Base-by-base conservation (phyloP, 2,113 vertebrate genomes). In the Atlantisia rogersi region DNA sequence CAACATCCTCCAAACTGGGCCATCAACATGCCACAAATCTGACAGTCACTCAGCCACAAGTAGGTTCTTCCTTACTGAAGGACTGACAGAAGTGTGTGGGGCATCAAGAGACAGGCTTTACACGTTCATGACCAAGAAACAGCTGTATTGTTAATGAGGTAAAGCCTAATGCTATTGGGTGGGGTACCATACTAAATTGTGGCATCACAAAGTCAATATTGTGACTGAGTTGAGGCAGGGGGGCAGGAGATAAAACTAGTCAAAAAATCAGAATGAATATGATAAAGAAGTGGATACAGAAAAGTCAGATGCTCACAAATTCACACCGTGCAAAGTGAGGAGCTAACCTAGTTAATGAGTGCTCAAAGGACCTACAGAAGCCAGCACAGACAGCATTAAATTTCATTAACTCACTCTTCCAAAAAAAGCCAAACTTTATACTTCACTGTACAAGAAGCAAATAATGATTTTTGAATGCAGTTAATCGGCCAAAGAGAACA, bases 401-500 rank as follows among this genome's bases (percentile, higher is more conserved):
- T 92, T 79, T 92, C 92, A 86, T 90, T 87, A 82, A 60, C 68
- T 78, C 56, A 55, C 46, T 74, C 42, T 82, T 91, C 53, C 32
- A 83, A 77, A 70, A 79, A 48, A 48, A 48, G 21, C 48, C 44
- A 79, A 87, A 39, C 58, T 83, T 82, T 68, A 73, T 46, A 18
- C 44, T 46, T 82, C 69, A 75, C 70, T 79, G 20, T 17, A 71
- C 0, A 4, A 79, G 80, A 70, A 68, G 73, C 39, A 95, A 95
- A 92, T 67, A 24, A 5, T 50, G 39, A 11, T 42, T 94, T 86
- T n/a, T 78, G 56, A 94, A 88, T 50, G 73, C n/a, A 71, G 78
- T 84, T 95, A 92, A 91, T 95, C 79, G 93, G 48, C 80, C 65
- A 83, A 74, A 32, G 44, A 85, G 77, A 92, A 70, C 35, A 73